phyloP scores from a whole-genome alignment of 2,113 vertebrate genomes.

The Lasiurus cinereus region DNA sequence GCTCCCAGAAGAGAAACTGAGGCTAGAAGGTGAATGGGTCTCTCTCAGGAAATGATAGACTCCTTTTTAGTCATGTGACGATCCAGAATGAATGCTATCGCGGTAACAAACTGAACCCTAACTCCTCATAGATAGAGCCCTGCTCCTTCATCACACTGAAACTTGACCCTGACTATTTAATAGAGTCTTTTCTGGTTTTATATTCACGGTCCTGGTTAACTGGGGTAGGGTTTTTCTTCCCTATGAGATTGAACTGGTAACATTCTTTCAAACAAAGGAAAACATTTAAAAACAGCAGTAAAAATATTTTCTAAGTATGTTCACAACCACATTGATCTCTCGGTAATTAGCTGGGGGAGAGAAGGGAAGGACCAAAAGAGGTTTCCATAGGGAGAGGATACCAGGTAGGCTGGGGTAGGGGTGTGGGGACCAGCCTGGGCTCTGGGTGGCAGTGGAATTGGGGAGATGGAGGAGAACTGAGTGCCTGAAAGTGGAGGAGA shows the following conservation, averaged over 20 bases:
- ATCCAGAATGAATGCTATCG: neutral
- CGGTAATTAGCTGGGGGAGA: neutral
- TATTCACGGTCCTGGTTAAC: neutral
- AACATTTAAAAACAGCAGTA: slow-evolving; percentile 65
- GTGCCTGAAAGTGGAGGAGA: neutral
- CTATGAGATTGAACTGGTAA: slow-evolving; percentile 62
- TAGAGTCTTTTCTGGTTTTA: slow-evolving; percentile 60
- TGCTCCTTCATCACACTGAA: neutral
- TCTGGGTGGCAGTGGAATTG: neutral
- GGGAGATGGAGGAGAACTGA: neutral
- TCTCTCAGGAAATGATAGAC: neutral
- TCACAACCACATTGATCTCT: slow-evolving; percentile 62
- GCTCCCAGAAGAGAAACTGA: slow-evolving; percentile 52
- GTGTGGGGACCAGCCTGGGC: neutral
- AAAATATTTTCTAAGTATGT: slow-evolving; percentile 77
- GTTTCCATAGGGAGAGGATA: neutral
- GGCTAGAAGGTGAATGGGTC: neutral
- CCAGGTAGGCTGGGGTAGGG: neutral
- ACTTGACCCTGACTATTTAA: neutral
- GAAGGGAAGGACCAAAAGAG: slow-evolving; percentile 2
- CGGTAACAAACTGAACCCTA: neutral
- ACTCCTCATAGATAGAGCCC: neutral
- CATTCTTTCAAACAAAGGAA: slow-evolving; percentile 75
- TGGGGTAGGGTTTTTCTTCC: slow-evolving; percentile 30
- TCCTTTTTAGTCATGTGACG: neutral